Conservation (phyloP, 2,797 vertebrate species). For the Chrysocyon brachyurus region DNA sequence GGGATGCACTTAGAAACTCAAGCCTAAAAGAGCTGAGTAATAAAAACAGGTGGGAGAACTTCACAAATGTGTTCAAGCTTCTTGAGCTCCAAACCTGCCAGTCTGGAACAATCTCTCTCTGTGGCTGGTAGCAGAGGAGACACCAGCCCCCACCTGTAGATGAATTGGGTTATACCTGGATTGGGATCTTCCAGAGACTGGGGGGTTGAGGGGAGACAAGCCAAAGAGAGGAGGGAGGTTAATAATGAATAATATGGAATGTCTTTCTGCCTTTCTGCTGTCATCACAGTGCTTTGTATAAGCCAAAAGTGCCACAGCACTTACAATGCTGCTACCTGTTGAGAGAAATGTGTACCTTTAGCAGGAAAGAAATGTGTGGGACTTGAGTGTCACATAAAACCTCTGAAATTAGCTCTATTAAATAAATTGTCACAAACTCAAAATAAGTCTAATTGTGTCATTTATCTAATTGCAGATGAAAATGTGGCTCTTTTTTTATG, state of each 20-base stretch:
- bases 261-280: neutral
- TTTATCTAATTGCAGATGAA: constrained; percentile 74
- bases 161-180: neutral
- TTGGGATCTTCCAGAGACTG: neutral
- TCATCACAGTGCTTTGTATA: neutral
- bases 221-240: neutral
- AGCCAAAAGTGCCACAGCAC: neutral
- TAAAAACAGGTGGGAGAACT: neutral
- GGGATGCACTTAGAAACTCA: neutral
- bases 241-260: neutral
- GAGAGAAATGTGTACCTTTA: constrained; percentile 54
- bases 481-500: constrained; percentile 13
- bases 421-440: constrained; percentile 73
- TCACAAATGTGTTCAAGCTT: neutral
- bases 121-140: neutral
- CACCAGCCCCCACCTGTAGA: neutral
- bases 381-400: constrained; percentile 57
- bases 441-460: constrained; percentile 68
- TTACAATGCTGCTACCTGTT: neutral
- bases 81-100: neutral
- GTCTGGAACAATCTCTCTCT: neutral
- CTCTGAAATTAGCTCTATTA: constrained; percentile 70
- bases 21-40: neutral
- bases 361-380: constrained; percentile 26
- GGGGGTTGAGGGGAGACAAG: neutral